Conservation (phyloP, 2,113 vertebrate genomes). For the Sprattus sprattus region DNA sequence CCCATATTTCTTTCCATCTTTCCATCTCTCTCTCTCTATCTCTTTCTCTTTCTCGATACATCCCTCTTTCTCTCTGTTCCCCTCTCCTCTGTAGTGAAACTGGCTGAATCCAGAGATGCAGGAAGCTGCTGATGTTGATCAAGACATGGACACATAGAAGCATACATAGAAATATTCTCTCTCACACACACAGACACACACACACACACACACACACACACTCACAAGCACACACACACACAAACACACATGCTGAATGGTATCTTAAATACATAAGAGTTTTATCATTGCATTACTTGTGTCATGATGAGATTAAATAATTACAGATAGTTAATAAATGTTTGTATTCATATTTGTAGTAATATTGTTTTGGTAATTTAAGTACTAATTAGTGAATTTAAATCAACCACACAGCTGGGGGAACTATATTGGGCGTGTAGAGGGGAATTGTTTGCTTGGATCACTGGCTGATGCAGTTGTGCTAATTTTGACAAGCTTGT, state of each 20-base stretch:
- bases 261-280: too few species aligned
- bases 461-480: too few species aligned
- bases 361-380: not conserved
- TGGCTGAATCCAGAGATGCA: conserved; percentile 46
- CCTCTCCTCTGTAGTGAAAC: conserved; percentile 31
- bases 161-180: not conserved
- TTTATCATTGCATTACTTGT: too few species aligned
- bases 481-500: too few species aligned
- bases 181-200: not conserved
- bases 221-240: not conserved
- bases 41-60: conserved; percentile 17
- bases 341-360: too few species aligned
- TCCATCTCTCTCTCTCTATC: conserved; percentile 18
- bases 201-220: not conserved
- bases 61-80: conserved; percentile 2
- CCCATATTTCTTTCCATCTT: conserved; percentile 32
- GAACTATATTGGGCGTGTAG: too few species aligned
- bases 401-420: too few species aligned
- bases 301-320: too few species aligned
- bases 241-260: not conserved
- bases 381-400: too few species aligned
- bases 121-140: conserved; percentile 34
- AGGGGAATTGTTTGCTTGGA: too few species aligned
- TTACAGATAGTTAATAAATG: too few species aligned
- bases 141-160: not conserved